Base-by-base conservation (phyloP, 2,113 vertebrate species). In the Eubucco bourcierii region DNA sequence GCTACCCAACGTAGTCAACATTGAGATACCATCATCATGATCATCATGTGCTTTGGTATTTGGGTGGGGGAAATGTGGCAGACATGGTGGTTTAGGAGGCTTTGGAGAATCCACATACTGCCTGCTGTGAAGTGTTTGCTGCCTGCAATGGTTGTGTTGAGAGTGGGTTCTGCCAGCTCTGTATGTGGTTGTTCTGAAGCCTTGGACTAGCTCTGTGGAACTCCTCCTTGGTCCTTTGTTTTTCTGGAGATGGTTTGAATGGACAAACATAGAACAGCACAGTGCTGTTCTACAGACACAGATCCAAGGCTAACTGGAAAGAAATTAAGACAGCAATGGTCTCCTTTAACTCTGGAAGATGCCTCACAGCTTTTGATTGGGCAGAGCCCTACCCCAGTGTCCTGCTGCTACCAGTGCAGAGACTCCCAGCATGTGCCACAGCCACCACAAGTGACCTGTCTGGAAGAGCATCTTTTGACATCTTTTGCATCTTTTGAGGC, bases 61-160 rank as follows among this genome's bases (percentile, higher is more conserved):
- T 80, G 31, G 52, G 28, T 17, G 61, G 28, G 7, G 33, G 20
- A 70, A 61, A 15, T 34, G 66, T 78, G 63, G 53, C 53, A 75
- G 29, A 8, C 0, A 2, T 58, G 56, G 39, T 84, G 34, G 31
- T 33, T 0, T 0, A 29, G n/a, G n/a, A 37, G 47, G n/a, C 13
- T 86, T 75, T 76, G 31, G 28, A 82, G 39, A 24, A 12, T 46
- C 46, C 33, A 6, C 0, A 0, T 56, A 21, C 41, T 70, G 29
- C 34, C 31, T 60, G 46, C 34, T 68, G 12, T 39, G 47, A 68
- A 50, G 47, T 31, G 80, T 80, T 84, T 46, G 63, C 23, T 52
- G 47, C 47, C 47, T 50, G 47, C 20, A 50, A 50, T 23, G 20
- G 47, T 50, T 23, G 47, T 50, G 47, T 50, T 50, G 20, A 71